Conservation (phyloP, 2,113 vertebrate species). For the Pomatostomus ruficeps region DNA sequence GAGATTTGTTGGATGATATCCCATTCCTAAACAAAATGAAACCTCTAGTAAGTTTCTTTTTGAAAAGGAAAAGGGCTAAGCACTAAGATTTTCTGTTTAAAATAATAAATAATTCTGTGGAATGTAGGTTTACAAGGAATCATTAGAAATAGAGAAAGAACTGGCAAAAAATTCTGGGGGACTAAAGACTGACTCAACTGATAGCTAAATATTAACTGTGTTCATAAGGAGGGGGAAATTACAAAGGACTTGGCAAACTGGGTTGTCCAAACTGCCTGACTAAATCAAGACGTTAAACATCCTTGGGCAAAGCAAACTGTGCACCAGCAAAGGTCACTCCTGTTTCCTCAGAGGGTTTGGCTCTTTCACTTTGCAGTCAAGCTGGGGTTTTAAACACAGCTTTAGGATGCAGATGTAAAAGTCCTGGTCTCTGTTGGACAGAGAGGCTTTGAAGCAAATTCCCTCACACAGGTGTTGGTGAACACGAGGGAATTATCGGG, state of each 20-base stretch:
- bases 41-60: no score
- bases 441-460: not conserved
- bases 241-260: not conserved
- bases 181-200: not conserved
- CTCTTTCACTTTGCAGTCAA: constrained; percentile 4
- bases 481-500: not conserved
- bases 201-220: not conserved
- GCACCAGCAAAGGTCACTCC: constrained; percentile 46
- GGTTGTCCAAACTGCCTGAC: not conserved
- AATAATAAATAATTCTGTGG: not conserved
- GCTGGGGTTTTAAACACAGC: not conserved
- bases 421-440: not conserved
- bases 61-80: not conserved
- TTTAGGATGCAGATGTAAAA: not conserved
- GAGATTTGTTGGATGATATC: no score
- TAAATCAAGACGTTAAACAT: constrained; percentile 50
- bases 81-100: not conserved
- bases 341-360: not conserved
- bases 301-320: constrained; percentile 34
- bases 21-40: no score
- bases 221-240: not conserved
- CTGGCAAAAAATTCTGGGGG: not conserved
- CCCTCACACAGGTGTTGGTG: not conserved
- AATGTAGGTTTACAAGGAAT: not conserved
- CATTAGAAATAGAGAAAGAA: not conserved